A percentile compares a stretch with the other conserved stretches of the same genome.
Conservation (phyloP, 1,140 invertebrate genomes). For the Pseudomyrmex concolor region DNA sequence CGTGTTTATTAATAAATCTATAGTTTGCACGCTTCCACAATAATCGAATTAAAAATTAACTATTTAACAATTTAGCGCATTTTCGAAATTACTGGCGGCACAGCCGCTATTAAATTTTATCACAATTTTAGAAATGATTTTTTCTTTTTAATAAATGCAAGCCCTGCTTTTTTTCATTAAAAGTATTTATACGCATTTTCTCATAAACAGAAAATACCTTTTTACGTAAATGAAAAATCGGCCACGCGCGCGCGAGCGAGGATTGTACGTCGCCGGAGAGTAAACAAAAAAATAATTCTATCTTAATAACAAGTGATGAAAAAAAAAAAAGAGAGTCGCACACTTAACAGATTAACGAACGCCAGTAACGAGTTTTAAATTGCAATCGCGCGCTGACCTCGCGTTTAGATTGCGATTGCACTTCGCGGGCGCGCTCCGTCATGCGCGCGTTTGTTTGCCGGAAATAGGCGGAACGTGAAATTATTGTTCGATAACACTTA, state of each 20-base stretch:
- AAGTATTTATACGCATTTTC: not conserved
- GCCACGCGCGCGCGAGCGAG: too few species aligned
- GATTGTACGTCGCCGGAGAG: not conserved
- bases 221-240: not conserved
- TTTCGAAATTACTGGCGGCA: not conserved
- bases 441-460: not conserved
- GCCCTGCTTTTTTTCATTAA: not conserved
- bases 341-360: constrained; percentile 43
- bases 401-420: constrained; percentile 38
- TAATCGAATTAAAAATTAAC: constrained; percentile 7
- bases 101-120: not conserved
- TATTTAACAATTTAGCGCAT: not conserved
- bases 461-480: constrained; percentile 39
- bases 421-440: constrained; percentile 23
- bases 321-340: constrained; percentile 14
- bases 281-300: constrained; percentile 16
- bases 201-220: not conserved
- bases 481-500: constrained; percentile 50
- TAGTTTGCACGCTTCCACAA: not conserved
- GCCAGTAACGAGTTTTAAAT: constrained; percentile 57
- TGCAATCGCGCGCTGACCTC: constrained; percentile 44
- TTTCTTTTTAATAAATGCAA: too few species aligned
- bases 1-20: constrained; percentile 48
- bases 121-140: too few species aligned
- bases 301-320: not conserved